Percentiles rank a stretch among this genome's conserved stretches.
These are phyloP conservation scores for Nephrotoma appendiculata DNA, from an alignment of 2,888 invertebrate genomes.

Conservation along the genomic window DNA sequence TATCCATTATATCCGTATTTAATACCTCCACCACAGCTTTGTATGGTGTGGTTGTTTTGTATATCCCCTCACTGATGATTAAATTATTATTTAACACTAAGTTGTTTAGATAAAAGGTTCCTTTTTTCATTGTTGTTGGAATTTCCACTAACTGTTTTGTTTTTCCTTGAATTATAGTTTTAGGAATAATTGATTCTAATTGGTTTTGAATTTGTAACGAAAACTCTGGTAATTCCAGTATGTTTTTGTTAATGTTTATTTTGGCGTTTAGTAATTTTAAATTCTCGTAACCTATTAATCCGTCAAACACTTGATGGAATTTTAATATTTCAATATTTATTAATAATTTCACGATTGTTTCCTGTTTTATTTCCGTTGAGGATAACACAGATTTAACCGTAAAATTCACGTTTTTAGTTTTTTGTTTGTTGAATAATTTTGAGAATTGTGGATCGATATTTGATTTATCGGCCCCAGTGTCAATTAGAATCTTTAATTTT, in stretches of 20 bases:
- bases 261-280: neutral
- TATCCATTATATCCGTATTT: neutral
- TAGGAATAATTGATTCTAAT: neutral
- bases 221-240: neutral
- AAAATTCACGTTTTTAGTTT: neutral
- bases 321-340: no score
- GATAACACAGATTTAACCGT: neutral
- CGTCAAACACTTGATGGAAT: neutral
- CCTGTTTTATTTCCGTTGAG: neutral
- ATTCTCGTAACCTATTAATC: neutral
- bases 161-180: neutral
- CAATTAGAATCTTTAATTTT: neutral
- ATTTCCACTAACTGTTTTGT: neutral
- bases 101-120: neutral
- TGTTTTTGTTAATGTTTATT: neutral
- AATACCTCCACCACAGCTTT: neutral
- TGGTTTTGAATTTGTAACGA: neutral
- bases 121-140: neutral
- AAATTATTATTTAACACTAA: neutral
- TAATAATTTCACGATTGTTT: neutral
- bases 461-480: neutral
- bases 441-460: neutral
- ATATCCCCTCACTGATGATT: neutral
- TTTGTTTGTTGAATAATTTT: neutral
- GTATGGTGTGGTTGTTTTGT: neutral